Percentiles rank a stretch among this genome's conserved stretches.
phyloP scores from a whole-genome alignment of 2,113 vertebrate genomes.

The Percopsis transmontana region DNA sequence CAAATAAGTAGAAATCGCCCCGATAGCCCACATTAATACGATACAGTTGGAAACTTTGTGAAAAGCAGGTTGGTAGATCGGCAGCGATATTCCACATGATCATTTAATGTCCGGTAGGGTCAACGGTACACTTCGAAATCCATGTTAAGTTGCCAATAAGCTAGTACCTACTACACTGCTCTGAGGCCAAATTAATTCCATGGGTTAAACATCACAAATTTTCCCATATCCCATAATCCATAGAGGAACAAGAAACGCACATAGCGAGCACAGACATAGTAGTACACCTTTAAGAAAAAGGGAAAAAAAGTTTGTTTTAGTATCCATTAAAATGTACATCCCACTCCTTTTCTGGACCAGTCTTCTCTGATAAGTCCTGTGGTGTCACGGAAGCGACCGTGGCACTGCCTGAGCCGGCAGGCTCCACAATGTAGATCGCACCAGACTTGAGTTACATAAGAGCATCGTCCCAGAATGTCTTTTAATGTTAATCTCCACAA shows the following conservation, averaged over 20 bases:
- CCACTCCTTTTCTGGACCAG: constrained; percentile 40
- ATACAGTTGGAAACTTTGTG: neutral
- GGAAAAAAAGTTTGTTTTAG: constrained; percentile 10
- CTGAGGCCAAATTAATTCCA: constrained; percentile 61
- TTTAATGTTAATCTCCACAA: constrained; percentile 40
- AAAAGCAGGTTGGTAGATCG: constrained; percentile 31
- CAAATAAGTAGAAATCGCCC: constrained; percentile 10
- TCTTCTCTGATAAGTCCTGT: constrained; percentile 26
- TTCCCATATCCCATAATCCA: constrained; percentile 33
- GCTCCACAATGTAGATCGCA: constrained; percentile 12
- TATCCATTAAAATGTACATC: constrained; percentile 70
- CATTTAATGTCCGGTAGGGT: constrained; percentile 39
- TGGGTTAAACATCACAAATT: constrained; percentile 59
- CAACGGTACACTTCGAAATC: constrained; percentile 47
- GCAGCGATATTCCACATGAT: constrained; percentile 2
- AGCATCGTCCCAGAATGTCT: constrained; percentile 62
- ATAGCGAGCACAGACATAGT: constrained; percentile 67
- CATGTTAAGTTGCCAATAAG: constrained; percentile 41
- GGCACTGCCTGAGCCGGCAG: constrained; percentile 4
- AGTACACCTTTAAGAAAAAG: constrained; percentile 36
- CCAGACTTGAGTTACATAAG: constrained; percentile 34
- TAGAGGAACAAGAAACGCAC: constrained; percentile 57
- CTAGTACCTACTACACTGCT: constrained; percentile 45
- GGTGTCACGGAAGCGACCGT: constrained; percentile 26
- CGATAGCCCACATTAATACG: neutral